Percentiles rank a stretch among this genome's conserved stretches.
phyloP scores from a whole-genome alignment of 1,140 invertebrate species.

The Sipha flava region DNA sequence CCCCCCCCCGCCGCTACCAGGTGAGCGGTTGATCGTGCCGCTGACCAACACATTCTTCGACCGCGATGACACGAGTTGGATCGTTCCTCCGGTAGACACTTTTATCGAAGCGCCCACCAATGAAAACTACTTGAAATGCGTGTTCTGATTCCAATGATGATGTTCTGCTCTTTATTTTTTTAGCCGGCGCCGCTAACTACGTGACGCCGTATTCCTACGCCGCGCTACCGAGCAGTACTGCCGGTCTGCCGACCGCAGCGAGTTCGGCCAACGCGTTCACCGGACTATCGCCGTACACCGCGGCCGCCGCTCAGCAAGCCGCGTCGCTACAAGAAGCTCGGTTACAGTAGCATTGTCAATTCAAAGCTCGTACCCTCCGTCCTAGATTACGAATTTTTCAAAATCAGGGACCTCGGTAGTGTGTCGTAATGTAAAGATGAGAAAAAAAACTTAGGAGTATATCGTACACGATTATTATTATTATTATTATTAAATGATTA shows the following conservation, averaged over 20 bases:
- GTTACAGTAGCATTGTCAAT: constrained; percentile 39
- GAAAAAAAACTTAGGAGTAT: not conserved
- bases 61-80: too few species aligned
- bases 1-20: too few species aligned
- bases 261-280: constrained; percentile 38
- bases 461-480: not conserved
- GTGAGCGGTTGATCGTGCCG: too few species aligned
- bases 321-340: constrained; percentile 42
- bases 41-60: too few species aligned
- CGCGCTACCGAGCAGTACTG: constrained; percentile 37
- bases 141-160: not conserved
- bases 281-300: constrained; percentile 41
- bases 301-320: constrained; percentile 39
- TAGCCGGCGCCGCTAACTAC: constrained; percentile 41
- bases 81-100: too few species aligned
- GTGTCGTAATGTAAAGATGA: not conserved
- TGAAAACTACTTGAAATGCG: too few species aligned
- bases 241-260: constrained; percentile 37
- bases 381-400: constrained; percentile 29
- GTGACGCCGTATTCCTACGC: constrained; percentile 42
- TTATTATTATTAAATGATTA: not conserved
- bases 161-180: not conserved
- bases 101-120: too few species aligned
- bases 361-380: constrained; percentile 27
- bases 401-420: constrained; percentile 25